Evolutionary conservation across 2,888 invertebrate species (phyloP), one percentile per base, ranked within the genome.

Genomic region (Amphimallon solstitiale): DNA sequence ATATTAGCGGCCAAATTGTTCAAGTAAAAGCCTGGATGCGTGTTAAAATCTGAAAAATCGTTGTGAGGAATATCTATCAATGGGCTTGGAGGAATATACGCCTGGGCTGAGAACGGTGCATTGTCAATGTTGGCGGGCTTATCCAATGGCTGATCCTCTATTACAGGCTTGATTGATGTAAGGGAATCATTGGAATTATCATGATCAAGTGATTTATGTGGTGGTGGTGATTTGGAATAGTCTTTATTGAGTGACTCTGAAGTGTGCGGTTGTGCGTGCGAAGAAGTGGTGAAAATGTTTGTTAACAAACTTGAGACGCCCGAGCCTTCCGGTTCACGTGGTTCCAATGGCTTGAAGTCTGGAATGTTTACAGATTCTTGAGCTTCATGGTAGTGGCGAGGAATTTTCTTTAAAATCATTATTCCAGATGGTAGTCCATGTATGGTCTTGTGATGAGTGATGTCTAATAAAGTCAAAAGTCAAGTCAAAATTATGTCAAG

Each of bases 361-460:
- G 76, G 76, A 10, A 76, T 66, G 66, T 51, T 72, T 65, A n/a
- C 49, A 38, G 61, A 68, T 56, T 64, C 63, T 61, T 48, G 67
- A 52, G 40, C 60, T 69, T 69, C 64, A 48, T 38, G 67, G 64
- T 70, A 48, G 19, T 67, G 69, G 9, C 65, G 52, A 6, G 77
- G 79, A 29, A 81, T 78, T 75, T 79, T 82, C 78, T 80, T 80
- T 69, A 82, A 71, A 34, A 82, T 77, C 49, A 82, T 72, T 45
- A 82, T 73, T 62, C 82, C 82, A 23, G 77, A 76, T 35, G 77
- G 78, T 40, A 67, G 67, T 71, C 74, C 77, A 63, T 71, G 71
- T 49, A 73, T 72, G 68, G 68, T 71, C 60, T 65, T 56, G 65
- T 73, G 72, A 71, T 75, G 76, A 75, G 17, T 29, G 15, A 17